Base-by-base conservation (phyloP, 1,140 invertebrate genomes). In the Bombus sibiricus region DNA sequence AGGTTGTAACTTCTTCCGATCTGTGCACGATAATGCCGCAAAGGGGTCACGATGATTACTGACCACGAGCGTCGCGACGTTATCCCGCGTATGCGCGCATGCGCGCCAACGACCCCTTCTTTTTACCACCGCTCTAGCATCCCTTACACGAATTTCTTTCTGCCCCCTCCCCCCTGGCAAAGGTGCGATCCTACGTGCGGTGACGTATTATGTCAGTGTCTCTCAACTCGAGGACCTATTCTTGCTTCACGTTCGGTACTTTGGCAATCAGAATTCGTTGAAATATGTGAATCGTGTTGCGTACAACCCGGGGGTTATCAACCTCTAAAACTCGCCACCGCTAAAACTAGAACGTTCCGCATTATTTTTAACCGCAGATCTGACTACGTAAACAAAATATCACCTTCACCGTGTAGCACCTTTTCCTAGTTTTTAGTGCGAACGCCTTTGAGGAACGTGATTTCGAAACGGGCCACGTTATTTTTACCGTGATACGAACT, bases 11-110 rank as follows among this genome's bases (percentile, higher is more conserved):
- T 81, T 59, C 41, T 82, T 79, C 75, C 68, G 80, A 89, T 84
- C 84, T 69, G 39, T 84, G 22, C 74, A 87, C 85, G 85, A 91
- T 82, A 71, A 77, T 85, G 74, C 74, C 85, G 86, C 87, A 90
- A 88, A 86, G 86, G 86, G 89, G 83, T 92, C 90, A 88, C 90
- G 89, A 88, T 90, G 89, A 91, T 92, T 91, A 92, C 91, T 92
- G 89, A 88, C 88, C 86, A 88, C 82, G 80, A 90, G 79, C 90
- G 90, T 90, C 89, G 83, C 88, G 90, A 92, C 87, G 88, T 86
- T 89, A 89, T 85, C 79, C 88, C 71, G 78, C 85, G 86, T 71
- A 85, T 71, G 22, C 47, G 83, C 91, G 91, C 92, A 92, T 91
- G 92, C 92, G 92, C 90, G 83, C 59, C 79, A 53, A 77, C 83